These are phyloP conservation scores for Oryzias sinensis DNA, from an alignment of 2,797 vertebrate species.

Conservation along the genomic window DNA sequence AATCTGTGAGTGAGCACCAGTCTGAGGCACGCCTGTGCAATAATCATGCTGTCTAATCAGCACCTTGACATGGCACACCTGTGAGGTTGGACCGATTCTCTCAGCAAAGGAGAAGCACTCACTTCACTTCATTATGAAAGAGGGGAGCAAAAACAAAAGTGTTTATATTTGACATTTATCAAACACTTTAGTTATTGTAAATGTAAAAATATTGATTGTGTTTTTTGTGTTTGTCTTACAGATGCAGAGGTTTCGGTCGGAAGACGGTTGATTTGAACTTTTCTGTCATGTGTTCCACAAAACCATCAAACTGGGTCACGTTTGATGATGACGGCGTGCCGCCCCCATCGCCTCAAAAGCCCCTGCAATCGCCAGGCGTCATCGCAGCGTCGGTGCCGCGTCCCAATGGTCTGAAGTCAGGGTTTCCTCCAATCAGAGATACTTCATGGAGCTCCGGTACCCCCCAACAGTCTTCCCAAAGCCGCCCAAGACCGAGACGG, in stretches of 20 bases:
- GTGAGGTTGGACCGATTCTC: too few species aligned
- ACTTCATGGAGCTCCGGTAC: constrained; percentile 79
- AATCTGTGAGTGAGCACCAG: too few species aligned
- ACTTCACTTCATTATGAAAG: too few species aligned
- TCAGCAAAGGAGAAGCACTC: too few species aligned
- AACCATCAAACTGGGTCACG: constrained; percentile 94
- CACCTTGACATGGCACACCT: too few species aligned
- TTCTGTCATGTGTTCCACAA: constrained; percentile 88
- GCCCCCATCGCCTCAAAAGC: constrained; percentile 82
- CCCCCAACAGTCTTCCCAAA: constrained; percentile 83
- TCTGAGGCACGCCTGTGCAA: too few species aligned
- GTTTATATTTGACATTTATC: too few species aligned
- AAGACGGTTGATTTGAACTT: constrained; percentile 20
- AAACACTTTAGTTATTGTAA: too few species aligned
- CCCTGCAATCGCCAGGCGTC: constrained; percentile 53
- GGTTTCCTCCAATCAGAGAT: constrained; percentile 79
- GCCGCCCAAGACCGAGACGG: constrained; percentile 78
- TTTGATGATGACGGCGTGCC: constrained; percentile 90
- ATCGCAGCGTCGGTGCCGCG: constrained; percentile 79
- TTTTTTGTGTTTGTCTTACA: constrained; percentile 42
- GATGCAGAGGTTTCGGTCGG: constrained; percentile 30
- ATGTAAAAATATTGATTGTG: constrained; percentile 1
- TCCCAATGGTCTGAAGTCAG: constrained; percentile 89
- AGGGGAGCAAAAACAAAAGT: too few species aligned
- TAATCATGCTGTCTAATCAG: too few species aligned